Evolutionary conservation across 1,140 invertebrate species (phyloP).

Genomic region (Paralvinella palmiformis): DNA sequence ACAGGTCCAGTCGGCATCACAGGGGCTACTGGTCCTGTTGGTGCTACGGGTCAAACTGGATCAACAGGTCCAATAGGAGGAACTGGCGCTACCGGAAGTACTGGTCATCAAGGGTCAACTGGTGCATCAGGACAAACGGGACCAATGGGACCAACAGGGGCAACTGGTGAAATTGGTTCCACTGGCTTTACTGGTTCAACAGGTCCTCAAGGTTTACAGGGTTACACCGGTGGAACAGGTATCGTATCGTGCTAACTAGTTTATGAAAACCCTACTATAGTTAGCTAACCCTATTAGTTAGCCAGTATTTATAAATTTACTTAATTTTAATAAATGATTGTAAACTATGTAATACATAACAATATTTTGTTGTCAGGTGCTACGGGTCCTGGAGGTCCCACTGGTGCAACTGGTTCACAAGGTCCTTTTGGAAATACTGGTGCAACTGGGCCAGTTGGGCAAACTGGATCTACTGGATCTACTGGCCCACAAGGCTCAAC

Average conservation of each 20-base stretch:
- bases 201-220: neutral
- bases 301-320: neutral
- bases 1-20: neutral
- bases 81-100: too few species aligned
- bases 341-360: too few species aligned
- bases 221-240: neutral
- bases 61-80: conserved; percentile 7
- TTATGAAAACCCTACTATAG: neutral
- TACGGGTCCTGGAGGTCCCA: neutral
- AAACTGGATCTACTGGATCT: neutral
- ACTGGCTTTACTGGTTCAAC: neutral
- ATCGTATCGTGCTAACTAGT: neutral
- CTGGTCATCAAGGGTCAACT: too few species aligned
- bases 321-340: too few species aligned
- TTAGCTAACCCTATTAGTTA: neutral
- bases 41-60: neutral
- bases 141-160: neutral
- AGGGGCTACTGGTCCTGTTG: conserved; percentile 2
- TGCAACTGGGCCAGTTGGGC: neutral
- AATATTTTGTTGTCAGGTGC: too few species aligned
- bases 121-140: neutral
- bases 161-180: neutral
- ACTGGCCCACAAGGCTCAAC: conserved; percentile 3
- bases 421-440: conserved; percentile 8
- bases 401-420: conserved; percentile 5